Conservation (phyloP, 64 coral and sea anemone species). For the Montipora cactus region DNA sequence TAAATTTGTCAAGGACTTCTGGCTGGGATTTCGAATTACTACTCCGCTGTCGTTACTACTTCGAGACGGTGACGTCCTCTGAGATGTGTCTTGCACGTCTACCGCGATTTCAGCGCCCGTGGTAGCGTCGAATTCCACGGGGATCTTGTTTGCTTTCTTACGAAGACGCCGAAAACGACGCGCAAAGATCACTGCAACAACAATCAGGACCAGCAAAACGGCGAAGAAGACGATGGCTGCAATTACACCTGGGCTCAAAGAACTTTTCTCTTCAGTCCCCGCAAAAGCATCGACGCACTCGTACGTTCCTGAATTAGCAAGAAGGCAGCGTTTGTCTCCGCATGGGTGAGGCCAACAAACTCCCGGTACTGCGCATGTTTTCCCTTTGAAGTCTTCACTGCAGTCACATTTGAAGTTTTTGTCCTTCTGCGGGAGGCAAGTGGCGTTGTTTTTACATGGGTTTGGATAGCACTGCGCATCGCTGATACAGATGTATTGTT, state of each 20-base stretch:
- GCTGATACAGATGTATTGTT: constrained; percentile 73
- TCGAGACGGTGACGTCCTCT: constrained; percentile 83
- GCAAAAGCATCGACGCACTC: neutral
- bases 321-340: constrained; percentile 32
- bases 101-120: constrained; percentile 36
- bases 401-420: constrained; percentile 62
- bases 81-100: constrained; percentile 77
- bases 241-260: constrained; percentile 76
- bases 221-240: constrained; percentile 79
- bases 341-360: constrained; percentile 49
- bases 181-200: constrained; percentile 73
- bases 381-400: constrained; percentile 63
- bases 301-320: constrained; percentile 3
- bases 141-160: constrained; percentile 5
- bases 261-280: neutral
- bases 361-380: constrained; percentile 60
- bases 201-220: constrained; percentile 66
- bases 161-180: constrained; percentile 62
- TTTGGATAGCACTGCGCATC: constrained; percentile 68
- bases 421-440: constrained; percentile 76
- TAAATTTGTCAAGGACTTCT: constrained; percentile 63
- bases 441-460: constrained; percentile 72
- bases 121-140: constrained; percentile 25
- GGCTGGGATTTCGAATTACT: constrained; percentile 82
- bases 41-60: constrained; percentile 95